Conservation (phyloP, 2,113 vertebrate species). For the Oncorhynchus mykiss region DNA sequence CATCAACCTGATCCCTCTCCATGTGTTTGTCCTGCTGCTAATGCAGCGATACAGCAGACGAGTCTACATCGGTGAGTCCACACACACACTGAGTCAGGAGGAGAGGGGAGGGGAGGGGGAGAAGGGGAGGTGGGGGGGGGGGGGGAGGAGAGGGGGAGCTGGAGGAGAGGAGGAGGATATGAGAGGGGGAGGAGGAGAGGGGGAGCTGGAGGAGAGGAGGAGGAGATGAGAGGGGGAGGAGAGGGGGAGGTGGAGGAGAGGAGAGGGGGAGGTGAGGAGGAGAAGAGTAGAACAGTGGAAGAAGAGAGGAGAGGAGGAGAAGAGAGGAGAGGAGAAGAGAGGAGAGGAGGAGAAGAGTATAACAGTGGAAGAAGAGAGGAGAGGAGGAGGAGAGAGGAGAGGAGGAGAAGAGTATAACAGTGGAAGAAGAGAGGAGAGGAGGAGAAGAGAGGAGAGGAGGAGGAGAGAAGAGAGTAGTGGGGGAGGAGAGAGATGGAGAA, state of each 20-base stretch:
- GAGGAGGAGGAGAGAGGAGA: too few relatives aligned
- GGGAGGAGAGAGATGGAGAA: accelerated
- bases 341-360: neutral
- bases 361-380: too few relatives aligned
- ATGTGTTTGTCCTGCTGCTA: slow-evolving; percentile 94
- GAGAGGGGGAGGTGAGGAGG: neutral
- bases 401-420: too few relatives aligned
- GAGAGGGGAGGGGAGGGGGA: too few relatives aligned
- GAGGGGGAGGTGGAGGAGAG: neutral
- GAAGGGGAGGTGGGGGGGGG: too few relatives aligned
- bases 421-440: too few relatives aligned
- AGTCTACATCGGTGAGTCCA: slow-evolving; percentile 93
- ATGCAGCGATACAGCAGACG: slow-evolving; percentile 98
- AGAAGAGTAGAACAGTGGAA: too few relatives aligned
- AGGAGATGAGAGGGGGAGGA: too few relatives aligned
- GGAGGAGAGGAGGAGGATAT: neutral
- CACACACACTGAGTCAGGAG: slow-evolving; percentile 2
- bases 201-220: neutral
- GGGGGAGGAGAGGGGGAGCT: neutral
- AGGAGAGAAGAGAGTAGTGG: too few relatives aligned
- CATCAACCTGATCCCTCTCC: slow-evolving; percentile 98
- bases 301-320: too few relatives aligned
- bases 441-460: too few relatives aligned
- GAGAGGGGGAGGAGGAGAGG: neutral
- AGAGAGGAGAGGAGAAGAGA: neutral